Conservation (phyloP, 92 coral and sea anemone genomes). For the Parazoanthus atlanticus region DNA sequence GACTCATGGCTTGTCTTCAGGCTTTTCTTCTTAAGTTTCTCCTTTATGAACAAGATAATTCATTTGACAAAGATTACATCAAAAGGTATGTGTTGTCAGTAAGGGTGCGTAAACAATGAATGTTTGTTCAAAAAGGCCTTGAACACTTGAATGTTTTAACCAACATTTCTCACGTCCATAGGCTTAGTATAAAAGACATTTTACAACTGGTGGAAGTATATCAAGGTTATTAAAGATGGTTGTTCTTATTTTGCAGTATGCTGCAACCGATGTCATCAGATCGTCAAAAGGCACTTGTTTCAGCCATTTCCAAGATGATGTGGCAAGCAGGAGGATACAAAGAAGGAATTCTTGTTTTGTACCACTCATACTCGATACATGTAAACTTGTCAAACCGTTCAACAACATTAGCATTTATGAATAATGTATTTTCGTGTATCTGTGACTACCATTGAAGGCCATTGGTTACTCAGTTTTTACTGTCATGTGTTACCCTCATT, state of each 20-base stretch:
- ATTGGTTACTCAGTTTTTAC: too few species aligned
- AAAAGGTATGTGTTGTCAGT: constrained; percentile 20
- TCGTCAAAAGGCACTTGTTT: constrained; percentile 73
- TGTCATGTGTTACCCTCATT: too few species aligned
- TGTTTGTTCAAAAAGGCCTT: neutral
- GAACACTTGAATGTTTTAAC: neutral
- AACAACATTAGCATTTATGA: neutral
- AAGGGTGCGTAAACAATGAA: neutral
- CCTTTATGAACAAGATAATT: constrained; percentile 52
- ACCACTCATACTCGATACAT: constrained; percentile 19
- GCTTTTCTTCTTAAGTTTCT: constrained; percentile 71
- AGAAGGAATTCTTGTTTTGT: constrained; percentile 66
- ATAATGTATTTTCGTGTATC: neutral
- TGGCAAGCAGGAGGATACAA: constrained; percentile 80
- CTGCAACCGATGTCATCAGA: constrained; percentile 72
- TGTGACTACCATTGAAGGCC: too few species aligned
- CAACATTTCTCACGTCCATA: neutral
- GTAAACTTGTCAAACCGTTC: neutral
- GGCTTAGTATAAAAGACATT: neutral
- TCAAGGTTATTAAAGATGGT: neutral
- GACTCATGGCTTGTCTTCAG: constrained; percentile 81
- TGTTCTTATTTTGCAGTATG: constrained; percentile 46
- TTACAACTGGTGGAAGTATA: neutral
- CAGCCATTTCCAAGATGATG: constrained; percentile 70
- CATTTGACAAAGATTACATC: constrained; percentile 42